Percentiles rank a stretch among this genome's conserved stretches.
These are phyloP conservation scores for Caenorhabditis inopinata DNA, from an alignment of 1,140 invertebrate genomes.

Conservation along the genomic window DNA sequence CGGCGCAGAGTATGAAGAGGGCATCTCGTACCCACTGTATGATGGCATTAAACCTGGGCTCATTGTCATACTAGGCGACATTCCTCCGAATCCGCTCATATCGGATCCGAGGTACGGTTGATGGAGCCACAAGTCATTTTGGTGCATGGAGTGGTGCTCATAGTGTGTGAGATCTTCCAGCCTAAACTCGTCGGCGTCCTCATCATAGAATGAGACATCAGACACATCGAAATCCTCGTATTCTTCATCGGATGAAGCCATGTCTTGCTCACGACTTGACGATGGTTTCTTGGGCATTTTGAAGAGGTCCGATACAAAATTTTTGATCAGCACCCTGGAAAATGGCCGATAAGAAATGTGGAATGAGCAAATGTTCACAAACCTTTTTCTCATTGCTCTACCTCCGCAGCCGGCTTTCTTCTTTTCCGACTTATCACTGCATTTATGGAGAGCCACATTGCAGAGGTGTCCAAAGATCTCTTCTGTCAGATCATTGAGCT, in stretches of 20 bases:
- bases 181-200: background rate
- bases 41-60: background rate
- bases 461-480: conserved; percentile 37
- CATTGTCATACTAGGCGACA: background rate
- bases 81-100: background rate
- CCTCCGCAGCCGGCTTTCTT: conserved; percentile 36
- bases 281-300: conserved; percentile 16
- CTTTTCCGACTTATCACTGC: conserved; percentile 36
- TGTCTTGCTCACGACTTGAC: background rate
- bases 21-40: background rate
- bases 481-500: conserved; percentile 29
- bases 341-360: background rate
- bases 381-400: conserved; percentile 32
- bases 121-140: background rate
- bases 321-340: conserved; percentile 38
- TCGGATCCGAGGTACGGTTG: background rate
- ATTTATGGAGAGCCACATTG: conserved; percentile 37
- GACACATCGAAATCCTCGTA: conserved; percentile 7
- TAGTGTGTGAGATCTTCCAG: background rate
- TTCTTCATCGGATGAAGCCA: background rate
- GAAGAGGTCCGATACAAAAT: conserved; percentile 34
- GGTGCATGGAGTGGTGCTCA: background rate
- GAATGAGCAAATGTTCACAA: too few relatives aligned
- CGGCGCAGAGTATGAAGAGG: background rate
- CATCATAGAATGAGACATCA: background rate